Base-by-base conservation (phyloP, 2,888 invertebrate species). In the Caenorhabditis sp. region DNA sequence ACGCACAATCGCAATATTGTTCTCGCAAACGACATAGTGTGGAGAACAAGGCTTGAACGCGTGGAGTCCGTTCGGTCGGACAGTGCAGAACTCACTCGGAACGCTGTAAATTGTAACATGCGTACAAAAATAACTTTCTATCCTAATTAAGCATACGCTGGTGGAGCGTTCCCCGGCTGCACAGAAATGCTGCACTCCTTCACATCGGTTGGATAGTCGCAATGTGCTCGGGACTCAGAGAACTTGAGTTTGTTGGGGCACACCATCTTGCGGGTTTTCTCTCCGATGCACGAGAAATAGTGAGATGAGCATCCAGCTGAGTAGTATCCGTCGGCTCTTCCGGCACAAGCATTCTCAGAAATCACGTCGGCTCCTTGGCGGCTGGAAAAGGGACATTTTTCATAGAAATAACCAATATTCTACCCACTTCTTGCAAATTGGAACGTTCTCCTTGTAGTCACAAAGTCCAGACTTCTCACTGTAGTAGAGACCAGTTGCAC, bases 281-380 rank as follows among this genome's bases (percentile, higher is more conserved):
- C 84, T 17, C 50, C 58, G 13, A 58, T 48, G 58, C 86, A 86
- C 7, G 70, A 76, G 46, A 78, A 78, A 61, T 84, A 86, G 30
- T 68, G 48, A 7, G 68, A 43, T 2, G 70, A 63, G 74, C 86
- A 86, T 13, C 82, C 82, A 20, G 43, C 70, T 6, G 75, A 76
- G 73, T 83, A 84, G 62, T 77, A 80, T 0, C 85, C 85, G 65
- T 85, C 82, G 1, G 59, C n/a, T 52, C 79, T 82, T 70, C 81
- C 84, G 13, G 27, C 17, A 43, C 85, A 86, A 9, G 46, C 52
- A 20, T 50, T 37, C 24, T 43, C 24, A n/a, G 30, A 46, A 17
- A 66, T 63, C n/a, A 9, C 26, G 27, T 70, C 62, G 4, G 53
- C 43, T 50, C 61, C 66, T 9, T 65, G 22, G 48, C 50, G 43